phyloP scores from a whole-genome alignment of 2,888 invertebrate genomes.

The Acleris cristana region DNA sequence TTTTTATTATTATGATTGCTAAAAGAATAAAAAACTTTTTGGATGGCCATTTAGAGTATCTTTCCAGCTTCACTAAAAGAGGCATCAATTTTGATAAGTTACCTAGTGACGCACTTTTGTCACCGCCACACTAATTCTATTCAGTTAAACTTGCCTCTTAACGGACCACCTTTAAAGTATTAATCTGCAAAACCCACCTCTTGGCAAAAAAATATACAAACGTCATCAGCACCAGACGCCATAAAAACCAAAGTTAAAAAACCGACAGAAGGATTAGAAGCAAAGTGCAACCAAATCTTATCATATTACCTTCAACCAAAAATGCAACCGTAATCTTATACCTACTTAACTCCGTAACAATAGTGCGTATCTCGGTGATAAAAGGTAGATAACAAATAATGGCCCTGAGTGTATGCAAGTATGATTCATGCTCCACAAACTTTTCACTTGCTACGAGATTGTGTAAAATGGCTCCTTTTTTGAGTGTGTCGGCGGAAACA shows the following conservation, averaged over 20 bases:
- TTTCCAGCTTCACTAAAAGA: no score
- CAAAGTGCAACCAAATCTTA: constrained; percentile 22
- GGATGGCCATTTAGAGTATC: no score
- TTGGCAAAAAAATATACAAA: no score
- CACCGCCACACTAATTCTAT: no score
- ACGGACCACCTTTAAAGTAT: no score
- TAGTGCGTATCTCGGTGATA: constrained; percentile 16
- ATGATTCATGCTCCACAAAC: constrained; percentile 29
- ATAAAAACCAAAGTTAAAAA: constrained; percentile 7
- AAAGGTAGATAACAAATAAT: constrained; percentile 27
- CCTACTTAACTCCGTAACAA: constrained; percentile 25
- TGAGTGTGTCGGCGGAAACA: not conserved
- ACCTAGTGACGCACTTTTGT: no score
- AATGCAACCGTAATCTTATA: constrained; percentile 35
- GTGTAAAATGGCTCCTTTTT: constrained; percentile 24
- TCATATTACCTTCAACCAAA: constrained; percentile 21
- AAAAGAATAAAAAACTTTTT: no score
- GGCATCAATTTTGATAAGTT: no score
- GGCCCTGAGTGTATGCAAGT: constrained; percentile 30
- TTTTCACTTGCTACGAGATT: constrained; percentile 34
- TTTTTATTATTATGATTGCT: no score
- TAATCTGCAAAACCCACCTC: no score
- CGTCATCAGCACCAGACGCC: not conserved
- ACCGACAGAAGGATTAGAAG: constrained; percentile 12
- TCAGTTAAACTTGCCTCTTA: no score